Conservation (phyloP, 2,888 invertebrate species). For the Geotrupes spiniger region DNA sequence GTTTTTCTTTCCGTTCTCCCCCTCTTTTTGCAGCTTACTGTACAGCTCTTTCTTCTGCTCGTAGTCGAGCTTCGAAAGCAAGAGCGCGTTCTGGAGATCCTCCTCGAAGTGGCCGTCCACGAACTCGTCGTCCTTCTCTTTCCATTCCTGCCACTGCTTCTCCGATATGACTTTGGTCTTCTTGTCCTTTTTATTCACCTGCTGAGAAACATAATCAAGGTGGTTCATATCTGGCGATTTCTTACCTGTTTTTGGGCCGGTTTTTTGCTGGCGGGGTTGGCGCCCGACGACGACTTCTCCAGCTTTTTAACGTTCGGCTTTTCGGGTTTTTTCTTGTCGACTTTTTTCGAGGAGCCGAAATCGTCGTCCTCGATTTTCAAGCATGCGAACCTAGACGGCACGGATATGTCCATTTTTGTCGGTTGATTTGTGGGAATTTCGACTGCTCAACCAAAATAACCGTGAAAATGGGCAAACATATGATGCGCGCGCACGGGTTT, state of each 20-base stretch:
- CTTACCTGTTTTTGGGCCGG: not conserved
- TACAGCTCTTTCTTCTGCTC: constrained; percentile 58
- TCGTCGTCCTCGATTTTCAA: constrained; percentile 74
- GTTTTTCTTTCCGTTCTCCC: constrained; percentile 50
- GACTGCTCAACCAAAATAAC: too few species aligned
- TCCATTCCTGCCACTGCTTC: constrained; percentile 74
- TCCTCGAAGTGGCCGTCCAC: constrained; percentile 60
- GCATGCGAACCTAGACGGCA: constrained; percentile 72
- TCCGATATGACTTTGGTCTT: constrained; percentile 53
- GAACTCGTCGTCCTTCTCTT: constrained; percentile 67
- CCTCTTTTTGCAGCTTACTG: constrained; percentile 49
- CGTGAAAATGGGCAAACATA: too few species aligned
- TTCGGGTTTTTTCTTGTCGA: constrained; percentile 20
- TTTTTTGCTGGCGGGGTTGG: constrained; percentile 13
- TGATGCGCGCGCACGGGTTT: too few species aligned
- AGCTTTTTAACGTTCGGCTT: constrained; percentile 12
- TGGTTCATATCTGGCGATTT: not conserved
- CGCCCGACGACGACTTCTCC: constrained; percentile 9
- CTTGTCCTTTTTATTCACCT: constrained; percentile 42
- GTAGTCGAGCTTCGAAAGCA: constrained; percentile 70
- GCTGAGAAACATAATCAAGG: not conserved
- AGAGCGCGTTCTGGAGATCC: constrained; percentile 64
- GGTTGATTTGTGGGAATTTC: too few species aligned
- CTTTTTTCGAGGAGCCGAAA: constrained; percentile 37
- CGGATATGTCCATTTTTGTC: constrained; percentile 59